A percentile compares a stretch with the other conserved stretches of the same genome.
phyloP scores from a whole-genome alignment of 1,140 invertebrate species.

The Bombus soroeensis region DNA sequence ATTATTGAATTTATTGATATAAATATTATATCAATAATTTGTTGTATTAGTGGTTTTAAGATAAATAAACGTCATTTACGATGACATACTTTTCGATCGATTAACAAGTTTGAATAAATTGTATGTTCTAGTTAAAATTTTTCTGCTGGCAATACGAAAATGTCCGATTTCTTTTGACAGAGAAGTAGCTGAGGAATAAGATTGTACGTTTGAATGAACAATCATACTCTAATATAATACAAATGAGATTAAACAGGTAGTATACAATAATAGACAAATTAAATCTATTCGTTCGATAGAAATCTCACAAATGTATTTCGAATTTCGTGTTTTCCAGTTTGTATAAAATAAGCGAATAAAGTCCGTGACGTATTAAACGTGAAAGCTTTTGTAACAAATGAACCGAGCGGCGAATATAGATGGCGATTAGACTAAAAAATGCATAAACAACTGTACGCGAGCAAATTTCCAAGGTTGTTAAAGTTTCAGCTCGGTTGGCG shows the following conservation, averaged over 20 bases:
- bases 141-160: not conserved
- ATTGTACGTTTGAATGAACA: not conserved
- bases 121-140: not conserved
- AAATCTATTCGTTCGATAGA: not conserved
- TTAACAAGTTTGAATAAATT: not conserved
- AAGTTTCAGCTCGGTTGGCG: constrained; percentile 22
- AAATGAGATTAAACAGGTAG: too few species aligned
- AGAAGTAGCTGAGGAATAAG: not conserved
- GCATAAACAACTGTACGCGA: not conserved
- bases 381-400: too few species aligned
- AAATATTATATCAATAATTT: not conserved
- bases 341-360: not conserved
- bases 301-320: not conserved
- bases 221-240: not conserved
- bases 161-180: not conserved
- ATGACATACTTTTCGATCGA: not conserved
- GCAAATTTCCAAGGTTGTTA: constrained; percentile 36
- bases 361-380: not conserved
- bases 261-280: not conserved
- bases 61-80: not conserved
- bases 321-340: not conserved
- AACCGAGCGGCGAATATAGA: not conserved
- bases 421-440: constrained; percentile 34
- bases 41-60: not conserved
- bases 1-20: not conserved